Base-by-base conservation (phyloP, 2,113 vertebrate species). In the Struthidea cinerea region DNA sequence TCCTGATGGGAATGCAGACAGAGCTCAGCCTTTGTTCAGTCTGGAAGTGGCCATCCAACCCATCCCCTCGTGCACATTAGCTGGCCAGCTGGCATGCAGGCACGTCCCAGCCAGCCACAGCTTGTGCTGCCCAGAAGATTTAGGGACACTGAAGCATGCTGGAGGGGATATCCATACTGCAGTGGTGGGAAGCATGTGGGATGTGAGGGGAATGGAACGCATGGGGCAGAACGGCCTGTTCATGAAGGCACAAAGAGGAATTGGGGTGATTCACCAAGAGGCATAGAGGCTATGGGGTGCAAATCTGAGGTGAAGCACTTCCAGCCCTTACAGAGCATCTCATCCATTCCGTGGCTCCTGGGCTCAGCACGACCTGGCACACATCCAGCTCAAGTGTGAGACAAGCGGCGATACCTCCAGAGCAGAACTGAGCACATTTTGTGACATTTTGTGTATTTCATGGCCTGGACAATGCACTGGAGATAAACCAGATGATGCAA, bases 21-120 rank as follows among this genome's bases (percentile, higher is more conserved):
- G 70, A 73, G 46, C 22, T 79, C 67, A 83, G 70, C 46, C 70
- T 83, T 93, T 87, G 46, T 39, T 91, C 3, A 1, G 15, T 19
- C 64, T 86, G 59, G 14, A 55, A 55, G 75, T 27, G 32, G 74
- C 67, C 78, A 79, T 42, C 59, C 0, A 0, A 20, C 41, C 23
- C 13, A 4, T 26, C 16, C 49, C 42, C 67, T 35, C 0, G 0
- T 61, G 44, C 55, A 30, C 3, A 0, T 19, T 63, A 46, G 46
- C 84, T 68, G 55, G 19, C 37, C 2, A 6, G 33, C 33, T 92
- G 90, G 64, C 56, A 60, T 0, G 14, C 32, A 41, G 18, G 9
- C 49, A 35, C 0, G 0, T 49, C 59, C 23, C 33, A 65, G 67
- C 39, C 76, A n/a, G 60, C 32, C 55, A 50, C 50, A 73, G 47